Conservation (phyloP, 2,113 vertebrate species). For the Narcine bancroftii region DNA sequence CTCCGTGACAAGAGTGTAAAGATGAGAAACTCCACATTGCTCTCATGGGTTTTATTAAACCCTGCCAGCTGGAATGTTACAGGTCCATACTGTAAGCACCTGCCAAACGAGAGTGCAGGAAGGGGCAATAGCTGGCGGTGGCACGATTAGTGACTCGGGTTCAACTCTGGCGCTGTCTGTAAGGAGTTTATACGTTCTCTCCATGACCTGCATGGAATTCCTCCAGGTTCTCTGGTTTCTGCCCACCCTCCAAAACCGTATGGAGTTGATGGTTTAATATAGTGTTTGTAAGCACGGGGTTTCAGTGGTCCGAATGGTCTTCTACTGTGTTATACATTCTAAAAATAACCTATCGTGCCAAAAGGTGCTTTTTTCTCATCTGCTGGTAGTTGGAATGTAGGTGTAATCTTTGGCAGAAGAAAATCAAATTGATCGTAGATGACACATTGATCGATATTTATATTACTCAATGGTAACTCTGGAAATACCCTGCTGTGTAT, state of each 20-base stretch:
- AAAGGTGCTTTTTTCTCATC: background rate
- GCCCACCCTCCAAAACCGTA: no score
- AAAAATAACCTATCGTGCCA: no score
- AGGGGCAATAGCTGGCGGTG: background rate
- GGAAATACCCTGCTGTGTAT: background rate
- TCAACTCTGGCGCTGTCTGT: no score
- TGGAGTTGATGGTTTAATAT: no score
- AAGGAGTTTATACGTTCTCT: no score
- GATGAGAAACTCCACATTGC: background rate
- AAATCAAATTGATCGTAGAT: background rate
- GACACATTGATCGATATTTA: background rate
- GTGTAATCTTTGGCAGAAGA: background rate
- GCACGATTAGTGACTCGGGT: no score
- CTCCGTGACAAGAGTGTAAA: conserved; percentile 39
- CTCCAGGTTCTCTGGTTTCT: no score
- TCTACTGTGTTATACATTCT: no score
- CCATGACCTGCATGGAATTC: no score
- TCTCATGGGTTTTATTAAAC: background rate
- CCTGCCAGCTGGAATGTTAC: background rate
- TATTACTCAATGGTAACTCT: background rate
- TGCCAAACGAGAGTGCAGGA: conserved; percentile 44
- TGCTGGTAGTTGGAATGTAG: background rate
- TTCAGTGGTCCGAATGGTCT: no score
- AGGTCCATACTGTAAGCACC: conserved; percentile 36
- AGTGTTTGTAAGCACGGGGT: no score